A percentile compares a stretch with the other conserved stretches of the same genome.
These are phyloP conservation scores for Cantharis lateralis DNA, from an alignment of 2,888 invertebrate species.

Conservation along the genomic window DNA sequence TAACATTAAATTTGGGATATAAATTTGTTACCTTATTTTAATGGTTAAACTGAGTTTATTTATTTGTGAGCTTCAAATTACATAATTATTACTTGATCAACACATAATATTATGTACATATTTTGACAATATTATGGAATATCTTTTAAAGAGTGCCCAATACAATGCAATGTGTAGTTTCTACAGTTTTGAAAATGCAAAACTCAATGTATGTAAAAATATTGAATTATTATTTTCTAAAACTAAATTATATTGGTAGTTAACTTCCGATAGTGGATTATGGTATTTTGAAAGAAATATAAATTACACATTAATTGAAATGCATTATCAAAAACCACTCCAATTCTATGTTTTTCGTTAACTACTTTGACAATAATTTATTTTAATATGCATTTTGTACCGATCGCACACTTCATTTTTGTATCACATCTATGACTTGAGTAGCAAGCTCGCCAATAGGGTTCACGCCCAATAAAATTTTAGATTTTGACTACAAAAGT, in stretches of 20 bases:
- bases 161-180: neutral
- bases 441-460: neutral
- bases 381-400: neutral
- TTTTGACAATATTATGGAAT: neutral
- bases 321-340: neutral
- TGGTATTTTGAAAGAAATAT: neutral
- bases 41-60: neutral
- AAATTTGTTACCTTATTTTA: no score
- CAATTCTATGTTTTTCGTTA: neutral
- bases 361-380: neutral
- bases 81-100: neutral
- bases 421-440: neutral
- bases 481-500: neutral
- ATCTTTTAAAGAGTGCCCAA: neutral
- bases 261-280: no score
- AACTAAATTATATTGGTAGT: no score
- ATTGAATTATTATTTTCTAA: no score
- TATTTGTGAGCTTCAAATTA: conserved; percentile 10
- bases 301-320: neutral
- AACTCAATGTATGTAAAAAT: no score
- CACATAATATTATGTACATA: neutral
- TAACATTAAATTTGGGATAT: no score
- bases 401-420: neutral
- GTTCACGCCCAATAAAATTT: neutral
- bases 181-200: no score